A percentile compares a stretch with the other conserved stretches of the same genome.
Evolutionary conservation across 2,797 vertebrate genomes (phyloP).

Genomic region (Bradypodion pumilum): DNA sequence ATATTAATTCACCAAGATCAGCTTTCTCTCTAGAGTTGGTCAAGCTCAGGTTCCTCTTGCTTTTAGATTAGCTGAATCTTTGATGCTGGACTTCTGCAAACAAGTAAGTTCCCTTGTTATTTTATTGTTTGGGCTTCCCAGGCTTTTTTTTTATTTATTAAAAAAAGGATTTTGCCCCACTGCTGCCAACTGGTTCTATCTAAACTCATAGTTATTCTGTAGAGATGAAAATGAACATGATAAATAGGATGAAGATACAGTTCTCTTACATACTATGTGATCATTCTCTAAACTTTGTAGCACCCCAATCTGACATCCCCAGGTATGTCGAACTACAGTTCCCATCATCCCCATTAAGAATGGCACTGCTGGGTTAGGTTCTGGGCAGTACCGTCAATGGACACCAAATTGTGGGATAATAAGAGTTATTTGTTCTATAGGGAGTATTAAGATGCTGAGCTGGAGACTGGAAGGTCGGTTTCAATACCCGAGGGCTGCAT

Average conservation of each 20-base stretch:
- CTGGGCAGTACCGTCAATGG: background rate
- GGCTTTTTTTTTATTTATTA: too few relatives aligned
- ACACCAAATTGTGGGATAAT: background rate
- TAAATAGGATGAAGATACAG: background rate
- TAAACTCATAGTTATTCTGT: background rate
- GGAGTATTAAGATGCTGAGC: too few relatives aligned
- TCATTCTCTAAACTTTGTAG: background rate
- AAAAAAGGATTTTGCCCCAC: too few relatives aligned
- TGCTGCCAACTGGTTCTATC: background rate
- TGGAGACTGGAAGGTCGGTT: too few relatives aligned
- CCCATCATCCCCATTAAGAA: background rate
- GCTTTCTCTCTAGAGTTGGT: constrained; percentile 32
- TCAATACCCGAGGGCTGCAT: too few relatives aligned
- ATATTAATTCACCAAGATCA: constrained; percentile 62
- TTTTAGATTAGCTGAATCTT: background rate
- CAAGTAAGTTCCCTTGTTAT: background rate
- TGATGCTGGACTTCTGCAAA: background rate
- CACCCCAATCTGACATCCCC: background rate
- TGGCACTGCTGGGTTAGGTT: background rate
- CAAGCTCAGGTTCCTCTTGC: constrained; percentile 47
- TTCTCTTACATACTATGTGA: background rate
- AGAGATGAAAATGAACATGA: fast-evolving
- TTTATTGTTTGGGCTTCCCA: background rate
- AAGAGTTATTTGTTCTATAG: background rate
- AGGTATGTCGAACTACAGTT: background rate